phyloP scores from a whole-genome alignment of 2,113 vertebrate species.

The Pogonocichla stellata region DNA sequence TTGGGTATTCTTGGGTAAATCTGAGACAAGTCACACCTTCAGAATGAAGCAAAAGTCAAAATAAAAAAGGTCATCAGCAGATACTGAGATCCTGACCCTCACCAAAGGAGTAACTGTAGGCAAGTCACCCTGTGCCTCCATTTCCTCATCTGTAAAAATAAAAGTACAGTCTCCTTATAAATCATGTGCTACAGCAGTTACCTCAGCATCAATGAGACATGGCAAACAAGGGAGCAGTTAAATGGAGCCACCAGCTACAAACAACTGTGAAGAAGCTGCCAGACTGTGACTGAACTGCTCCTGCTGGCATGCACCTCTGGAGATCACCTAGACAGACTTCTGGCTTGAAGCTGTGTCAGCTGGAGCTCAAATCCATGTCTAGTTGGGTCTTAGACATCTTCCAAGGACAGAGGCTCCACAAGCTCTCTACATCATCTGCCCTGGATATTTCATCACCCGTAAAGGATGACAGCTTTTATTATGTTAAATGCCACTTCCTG shows the following conservation, averaged over 20 bases:
- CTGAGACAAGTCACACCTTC: rapidly evolving
- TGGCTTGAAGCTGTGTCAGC: background rate
- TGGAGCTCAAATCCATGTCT: background rate
- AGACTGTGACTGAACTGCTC: background rate
- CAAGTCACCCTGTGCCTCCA: background rate
- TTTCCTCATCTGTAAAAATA: background rate
- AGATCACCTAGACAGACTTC: background rate
- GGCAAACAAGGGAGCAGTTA: background rate
- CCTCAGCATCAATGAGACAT: background rate
- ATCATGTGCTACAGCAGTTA: background rate
- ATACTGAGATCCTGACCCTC: background rate
- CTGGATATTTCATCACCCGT: background rate
- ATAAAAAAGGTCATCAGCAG: background rate
- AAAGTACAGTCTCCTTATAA: background rate
- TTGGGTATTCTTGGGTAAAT: background rate
- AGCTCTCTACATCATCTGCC: background rate
- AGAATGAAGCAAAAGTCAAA: background rate
- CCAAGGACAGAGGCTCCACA: background rate
- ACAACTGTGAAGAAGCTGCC: background rate
- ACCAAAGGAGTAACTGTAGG: background rate
- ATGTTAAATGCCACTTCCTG: background rate
- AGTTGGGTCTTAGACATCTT: background rate
- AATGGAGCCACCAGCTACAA: background rate
- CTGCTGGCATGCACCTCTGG: background rate
- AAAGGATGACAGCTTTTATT: background rate